Percentiles rank a stretch among this genome's conserved stretches.
Evolutionary conservation across 2,113 vertebrate species (phyloP).

Genomic region (Hyla sarda): DNA sequence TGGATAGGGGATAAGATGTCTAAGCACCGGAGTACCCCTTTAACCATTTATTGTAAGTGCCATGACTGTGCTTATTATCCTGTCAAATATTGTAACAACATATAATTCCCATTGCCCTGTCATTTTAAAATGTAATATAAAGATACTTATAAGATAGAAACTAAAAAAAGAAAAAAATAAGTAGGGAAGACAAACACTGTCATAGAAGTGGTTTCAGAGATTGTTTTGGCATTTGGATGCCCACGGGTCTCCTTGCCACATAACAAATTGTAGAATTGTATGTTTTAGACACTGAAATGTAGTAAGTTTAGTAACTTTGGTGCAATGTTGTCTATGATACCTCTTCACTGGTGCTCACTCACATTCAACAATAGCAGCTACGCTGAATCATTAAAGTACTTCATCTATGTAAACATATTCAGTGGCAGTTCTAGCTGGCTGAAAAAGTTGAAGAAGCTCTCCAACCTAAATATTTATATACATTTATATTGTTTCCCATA

Average conservation of each 20-base stretch:
- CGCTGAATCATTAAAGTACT: background rate
- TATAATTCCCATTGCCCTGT: background rate
- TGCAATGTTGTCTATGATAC: too few species aligned
- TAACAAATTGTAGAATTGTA: background rate
- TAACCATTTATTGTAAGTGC: background rate
- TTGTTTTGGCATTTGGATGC: background rate
- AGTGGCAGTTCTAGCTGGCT: constrained; percentile 19
- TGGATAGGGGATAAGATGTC: too few species aligned
- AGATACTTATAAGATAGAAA: background rate
- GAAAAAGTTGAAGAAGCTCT: background rate
- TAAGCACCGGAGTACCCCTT: too few species aligned
- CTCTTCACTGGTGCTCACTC: background rate
- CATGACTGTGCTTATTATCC: background rate
- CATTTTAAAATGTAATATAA: background rate
- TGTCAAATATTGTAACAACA: background rate
- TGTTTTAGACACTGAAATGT: background rate
- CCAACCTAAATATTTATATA: background rate
- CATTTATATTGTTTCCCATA: background rate
- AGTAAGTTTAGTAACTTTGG: background rate
- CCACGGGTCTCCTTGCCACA: background rate
- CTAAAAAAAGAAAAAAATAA: background rate
- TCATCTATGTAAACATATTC: background rate
- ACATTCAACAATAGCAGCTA: background rate
- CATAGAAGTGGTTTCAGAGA: background rate
- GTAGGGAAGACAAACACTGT: too few species aligned